Evolutionary conservation across 2,888 invertebrate species (phyloP), one percentile per base, ranked within the genome.

Genomic region (Polydesmus complanatus): DNA sequence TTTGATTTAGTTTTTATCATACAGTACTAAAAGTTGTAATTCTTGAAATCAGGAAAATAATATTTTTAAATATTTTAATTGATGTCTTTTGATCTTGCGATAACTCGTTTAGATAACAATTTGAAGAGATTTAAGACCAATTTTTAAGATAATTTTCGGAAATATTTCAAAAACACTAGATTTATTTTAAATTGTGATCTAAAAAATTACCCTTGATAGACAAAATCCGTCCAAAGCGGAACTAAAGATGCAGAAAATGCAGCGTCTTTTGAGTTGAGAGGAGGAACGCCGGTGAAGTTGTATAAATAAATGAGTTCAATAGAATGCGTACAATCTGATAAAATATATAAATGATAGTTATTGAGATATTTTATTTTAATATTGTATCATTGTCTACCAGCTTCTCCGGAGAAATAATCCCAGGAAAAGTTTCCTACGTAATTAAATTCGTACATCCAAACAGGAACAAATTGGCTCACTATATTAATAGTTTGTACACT

Each of bases 311-410:
- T 37, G 37, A 37, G 37, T 14, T 37, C 37, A 37, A 37, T 37
- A 8, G 8, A 5, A 14, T 37, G 37, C 5, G 37, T 37, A 14
- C 37, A 37, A 14, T 37, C 37, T 37, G 5, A 5, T 8, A 37
- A 37, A 8, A 14, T 14, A 37, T 37, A 37, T 37, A 8, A 37
- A 37, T 37, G 37, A 37, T 8, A 37, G 14, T 37, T 5, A 37
- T 8, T 37, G 37, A 37, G 5, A 8, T 8, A 8, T 37, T 37
- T 14, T 37, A 37, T 56, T 23, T 14, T n/a, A 37, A 37, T 8
- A 37, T 8, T 37, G 37, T 51, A n/a, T n/a, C n/a, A n/a, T n/a
- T n/a, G n/a, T n/a, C n/a, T 52, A 58, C 58, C 58, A 49, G 58
- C 25, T 26, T 22, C 52, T 14, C 58, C 58, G 1, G 58, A 51